Evolutionary conservation across 2,797 vertebrate genomes (phyloP).

Genomic region (Muscicapa comitata): DNA sequence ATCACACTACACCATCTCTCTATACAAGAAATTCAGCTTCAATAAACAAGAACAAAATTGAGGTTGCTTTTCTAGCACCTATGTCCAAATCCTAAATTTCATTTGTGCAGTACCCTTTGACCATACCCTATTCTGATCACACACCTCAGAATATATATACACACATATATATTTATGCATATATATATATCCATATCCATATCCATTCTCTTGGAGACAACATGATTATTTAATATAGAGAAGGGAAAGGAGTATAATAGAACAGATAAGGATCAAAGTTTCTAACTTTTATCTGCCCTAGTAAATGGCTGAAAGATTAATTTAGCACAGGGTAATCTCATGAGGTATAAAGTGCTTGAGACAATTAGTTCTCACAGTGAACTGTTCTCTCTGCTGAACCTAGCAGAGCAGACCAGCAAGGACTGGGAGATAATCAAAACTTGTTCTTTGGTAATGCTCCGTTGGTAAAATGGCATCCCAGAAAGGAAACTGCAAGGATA

Average conservation of each 20-base stretch:
- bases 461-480: neutral
- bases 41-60: neutral
- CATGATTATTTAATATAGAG: neutral
- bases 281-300: neutral
- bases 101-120: neutral
- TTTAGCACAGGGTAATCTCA: neutral
- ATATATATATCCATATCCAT: neutral
- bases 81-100: neutral
- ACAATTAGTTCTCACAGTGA: neutral
- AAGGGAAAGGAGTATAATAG: neutral
- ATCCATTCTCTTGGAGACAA: neutral
- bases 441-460: neutral
- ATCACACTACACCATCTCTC: neutral
- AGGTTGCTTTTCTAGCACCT: neutral
- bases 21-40: neutral
- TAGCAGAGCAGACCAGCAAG: neutral
- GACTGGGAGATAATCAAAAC: neutral
- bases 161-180: too few relatives aligned
- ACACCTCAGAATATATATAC: neutral
- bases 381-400: neutral
- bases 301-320: neutral
- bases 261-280: neutral
- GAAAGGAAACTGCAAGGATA: neutral
- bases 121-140: neutral
- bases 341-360: neutral